Percentiles rank a stretch among this genome's conserved stretches.
These are phyloP conservation scores for Corythornis madagascariensis DNA, from an alignment of 2,113 vertebrate genomes.

Conservation along the genomic window DNA sequence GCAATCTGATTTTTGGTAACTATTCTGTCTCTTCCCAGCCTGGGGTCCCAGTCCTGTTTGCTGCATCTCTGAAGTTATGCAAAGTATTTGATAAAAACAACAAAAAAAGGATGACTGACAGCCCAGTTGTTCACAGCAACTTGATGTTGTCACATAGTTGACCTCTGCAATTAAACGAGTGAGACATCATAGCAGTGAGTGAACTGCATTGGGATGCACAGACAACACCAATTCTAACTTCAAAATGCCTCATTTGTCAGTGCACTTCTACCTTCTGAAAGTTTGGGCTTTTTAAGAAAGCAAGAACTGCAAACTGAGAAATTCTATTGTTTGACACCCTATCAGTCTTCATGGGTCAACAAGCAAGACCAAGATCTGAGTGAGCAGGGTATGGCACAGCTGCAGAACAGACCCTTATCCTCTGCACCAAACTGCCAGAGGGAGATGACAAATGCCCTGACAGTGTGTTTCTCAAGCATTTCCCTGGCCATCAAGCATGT, in stretches of 20 bases:
- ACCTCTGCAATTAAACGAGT: neutral
- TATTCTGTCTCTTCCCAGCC: neutral
- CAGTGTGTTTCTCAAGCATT: neutral
- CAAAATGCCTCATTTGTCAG: neutral
- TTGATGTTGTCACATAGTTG: neutral
- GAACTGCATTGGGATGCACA: neutral
- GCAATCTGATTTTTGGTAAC: neutral
- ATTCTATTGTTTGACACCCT: neutral
- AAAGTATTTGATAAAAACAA: neutral
- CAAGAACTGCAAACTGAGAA: neutral
- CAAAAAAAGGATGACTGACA: neutral
- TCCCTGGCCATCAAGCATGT: neutral
- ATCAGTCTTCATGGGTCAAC: neutral
- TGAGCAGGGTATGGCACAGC: fast-evolving
- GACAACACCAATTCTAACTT: neutral
- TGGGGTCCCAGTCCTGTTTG: neutral
- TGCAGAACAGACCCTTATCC: neutral
- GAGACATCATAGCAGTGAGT: neutral
- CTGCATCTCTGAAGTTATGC: neutral
- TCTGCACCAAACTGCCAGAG: neutral
- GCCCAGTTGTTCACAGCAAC: neutral
- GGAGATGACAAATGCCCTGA: too few species aligned
- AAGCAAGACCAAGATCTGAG: neutral
- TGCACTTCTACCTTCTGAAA: neutral
- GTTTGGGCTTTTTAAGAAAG: neutral